Evolutionary conservation across 1,140 invertebrate genomes (phyloP).

Genomic region (Hyles euphorbiae): DNA sequence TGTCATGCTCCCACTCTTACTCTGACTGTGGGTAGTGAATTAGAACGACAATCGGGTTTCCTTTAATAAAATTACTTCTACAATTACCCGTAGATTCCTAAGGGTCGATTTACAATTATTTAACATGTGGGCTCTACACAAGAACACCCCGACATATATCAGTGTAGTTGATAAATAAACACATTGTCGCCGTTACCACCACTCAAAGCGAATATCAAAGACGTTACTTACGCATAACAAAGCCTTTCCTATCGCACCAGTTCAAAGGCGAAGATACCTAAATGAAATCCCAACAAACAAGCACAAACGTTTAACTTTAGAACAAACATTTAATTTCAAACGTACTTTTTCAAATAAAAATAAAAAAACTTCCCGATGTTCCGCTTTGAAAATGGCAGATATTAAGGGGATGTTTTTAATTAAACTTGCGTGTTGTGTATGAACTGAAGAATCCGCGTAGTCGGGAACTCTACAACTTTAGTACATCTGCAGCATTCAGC

Average conservation of each 20-base stretch:
- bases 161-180: neutral
- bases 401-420: slow-evolving; percentile 37
- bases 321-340: slow-evolving; percentile 37
- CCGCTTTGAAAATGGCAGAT: slow-evolving; percentile 26
- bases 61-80: too few relatives aligned
- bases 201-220: neutral
- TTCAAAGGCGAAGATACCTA: slow-evolving; percentile 1
- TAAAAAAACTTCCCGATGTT: slow-evolving; percentile 28
- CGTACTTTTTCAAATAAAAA: slow-evolving; percentile 32
- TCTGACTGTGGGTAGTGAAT: too few relatives aligned
- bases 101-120: too few relatives aligned
- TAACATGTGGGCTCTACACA: too few relatives aligned
- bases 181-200: slow-evolving; percentile 1
- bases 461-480: slow-evolving; percentile 18
- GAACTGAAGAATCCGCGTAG: slow-evolving; percentile 15
- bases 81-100: too few relatives aligned
- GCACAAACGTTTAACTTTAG: slow-evolving; percentile 24
- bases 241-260: neutral
- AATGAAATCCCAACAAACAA: slow-evolving; percentile 20
- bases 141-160: too few relatives aligned
- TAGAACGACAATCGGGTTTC: too few relatives aligned
- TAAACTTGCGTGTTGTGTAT: slow-evolving; percentile 34
- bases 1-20: too few relatives aligned
- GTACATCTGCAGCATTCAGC: slow-evolving; percentile 20
- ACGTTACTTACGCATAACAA: slow-evolving; percentile 4